Evolutionary conservation across 2,113 vertebrate genomes (phyloP).

Genomic region (Poeciliopsis turrubarensis): DNA sequence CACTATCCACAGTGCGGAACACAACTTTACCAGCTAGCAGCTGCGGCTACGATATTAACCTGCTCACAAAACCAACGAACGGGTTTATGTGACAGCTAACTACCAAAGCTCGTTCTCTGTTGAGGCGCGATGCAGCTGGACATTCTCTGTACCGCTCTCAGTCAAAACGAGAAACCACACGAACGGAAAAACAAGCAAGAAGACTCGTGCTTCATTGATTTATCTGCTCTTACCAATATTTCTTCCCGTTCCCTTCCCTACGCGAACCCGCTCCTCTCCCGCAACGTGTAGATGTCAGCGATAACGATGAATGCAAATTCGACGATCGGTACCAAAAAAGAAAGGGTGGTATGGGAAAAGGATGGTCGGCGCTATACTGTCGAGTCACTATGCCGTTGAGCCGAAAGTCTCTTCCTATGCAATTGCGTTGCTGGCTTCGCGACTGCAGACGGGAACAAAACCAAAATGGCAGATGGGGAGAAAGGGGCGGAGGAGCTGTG

Average conservation of each 20-base stretch:
- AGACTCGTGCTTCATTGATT: conserved; percentile 73
- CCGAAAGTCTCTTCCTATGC: conserved; percentile 59
- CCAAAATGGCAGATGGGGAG: conserved; percentile 84
- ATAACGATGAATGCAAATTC: conserved; percentile 29
- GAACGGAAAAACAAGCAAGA: conserved; percentile 44
- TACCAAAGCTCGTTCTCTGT: neutral
- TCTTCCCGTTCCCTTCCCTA: conserved; percentile 83
- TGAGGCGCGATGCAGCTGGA: rapidly evolving
- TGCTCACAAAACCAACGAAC: conserved; percentile 12
- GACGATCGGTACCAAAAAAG: conserved; percentile 27
- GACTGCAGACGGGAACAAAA: conserved; percentile 85
- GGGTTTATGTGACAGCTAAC: conserved; percentile 25
- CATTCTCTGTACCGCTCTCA: neutral
- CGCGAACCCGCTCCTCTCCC: conserved; percentile 81
- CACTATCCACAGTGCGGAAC: conserved; percentile 54
- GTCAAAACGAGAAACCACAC: neutral
- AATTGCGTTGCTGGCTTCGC: conserved; percentile 73
- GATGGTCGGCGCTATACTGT: conserved; percentile 73
- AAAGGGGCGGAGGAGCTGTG: conserved; percentile 75
- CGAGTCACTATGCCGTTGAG: conserved; percentile 80
- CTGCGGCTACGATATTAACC: conserved; percentile 41
- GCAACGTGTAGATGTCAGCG: conserved; percentile 60
- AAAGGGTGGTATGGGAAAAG: conserved; percentile 44
- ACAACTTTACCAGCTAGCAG: conserved; percentile 69
- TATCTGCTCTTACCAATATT: conserved; percentile 83